Percentiles rank a stretch among this genome's conserved stretches.
Evolutionary conservation across 1,140 invertebrate species (phyloP).

Genomic region (Listronotus oregonensis): DNA sequence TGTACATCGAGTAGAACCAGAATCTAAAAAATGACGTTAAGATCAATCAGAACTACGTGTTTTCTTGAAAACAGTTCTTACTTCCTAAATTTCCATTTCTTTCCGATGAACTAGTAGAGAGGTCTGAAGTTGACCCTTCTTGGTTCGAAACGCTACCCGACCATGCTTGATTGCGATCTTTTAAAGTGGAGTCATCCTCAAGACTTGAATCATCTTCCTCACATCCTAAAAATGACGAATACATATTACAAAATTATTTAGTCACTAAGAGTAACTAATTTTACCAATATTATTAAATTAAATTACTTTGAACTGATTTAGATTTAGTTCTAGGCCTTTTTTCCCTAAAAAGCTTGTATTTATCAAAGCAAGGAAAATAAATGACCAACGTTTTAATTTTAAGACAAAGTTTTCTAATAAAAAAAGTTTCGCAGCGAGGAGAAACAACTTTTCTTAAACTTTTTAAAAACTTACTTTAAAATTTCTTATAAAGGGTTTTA

Average conservation of each 20-base stretch:
- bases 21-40: conserved; percentile 18
- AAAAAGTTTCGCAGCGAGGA: too few relatives aligned
- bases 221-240: conserved; percentile 23
- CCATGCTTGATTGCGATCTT: conserved; percentile 43
- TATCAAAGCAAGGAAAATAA: too few relatives aligned
- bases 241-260: too few relatives aligned
- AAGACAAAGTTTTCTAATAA: too few relatives aligned
- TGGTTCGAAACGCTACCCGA: conserved; percentile 46
- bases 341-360: too few relatives aligned
- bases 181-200: conserved; percentile 51
- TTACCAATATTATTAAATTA: neutral
- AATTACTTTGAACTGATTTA: neutral
- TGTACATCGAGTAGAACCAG: conserved; percentile 61
- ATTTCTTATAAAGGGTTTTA: too few relatives aligned
- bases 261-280: too few relatives aligned
- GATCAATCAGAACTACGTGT: neutral
- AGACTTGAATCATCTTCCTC: conserved; percentile 47
- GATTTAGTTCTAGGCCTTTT: too few relatives aligned
- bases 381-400: too few relatives aligned
- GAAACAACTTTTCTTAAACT: too few relatives aligned
- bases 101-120: conserved; percentile 47
- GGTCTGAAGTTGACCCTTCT: conserved; percentile 49
- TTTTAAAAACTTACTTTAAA: too few relatives aligned
- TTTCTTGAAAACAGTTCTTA: conserved; percentile 17
- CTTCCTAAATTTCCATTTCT: conserved; percentile 44